These are phyloP conservation scores for Chrosomus eos DNA, from an alignment of 2,797 vertebrate genomes.

Conservation along the genomic window DNA sequence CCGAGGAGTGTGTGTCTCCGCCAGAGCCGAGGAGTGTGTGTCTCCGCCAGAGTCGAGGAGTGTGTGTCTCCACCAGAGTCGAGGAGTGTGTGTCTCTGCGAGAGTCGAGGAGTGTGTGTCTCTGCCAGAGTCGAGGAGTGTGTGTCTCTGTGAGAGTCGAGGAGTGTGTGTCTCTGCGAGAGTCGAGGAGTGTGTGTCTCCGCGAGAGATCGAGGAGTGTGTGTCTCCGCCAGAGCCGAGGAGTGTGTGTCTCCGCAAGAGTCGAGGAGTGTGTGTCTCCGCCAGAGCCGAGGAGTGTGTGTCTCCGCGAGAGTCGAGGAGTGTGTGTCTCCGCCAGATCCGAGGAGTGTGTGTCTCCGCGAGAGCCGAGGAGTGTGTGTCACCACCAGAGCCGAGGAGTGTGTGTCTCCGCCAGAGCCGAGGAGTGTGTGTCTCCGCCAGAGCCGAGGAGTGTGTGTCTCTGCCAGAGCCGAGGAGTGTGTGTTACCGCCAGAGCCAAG, in stretches of 20 bases:
- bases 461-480: too few species aligned
- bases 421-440: too few species aligned
- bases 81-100: conserved; percentile 62
- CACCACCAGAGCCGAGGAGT: neutral
- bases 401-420: conserved; percentile 67
- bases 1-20: conserved; percentile 57
- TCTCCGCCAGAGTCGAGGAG: too few species aligned
- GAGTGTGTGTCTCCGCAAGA: conserved; percentile 64
- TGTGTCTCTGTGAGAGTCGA: conserved; percentile 61
- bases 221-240: neutral
- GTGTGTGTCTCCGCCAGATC: too few species aligned
- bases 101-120: too few species aligned
- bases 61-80: too few species aligned
- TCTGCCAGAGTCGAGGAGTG: neutral
- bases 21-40: neutral
- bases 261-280: too few species aligned
- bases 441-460: conserved; percentile 1
- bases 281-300: neutral
- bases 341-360: conserved; percentile 61
- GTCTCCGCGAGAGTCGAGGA: too few species aligned
- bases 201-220: too few species aligned
- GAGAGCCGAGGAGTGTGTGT: too few species aligned
- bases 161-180: conserved; percentile 63
- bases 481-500: neutral
- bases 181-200: conserved; percentile 32